These are phyloP conservation scores for Drosophila nebulosa DNA, from an alignment of 1,140 invertebrate genomes.

Conservation along the genomic window DNA sequence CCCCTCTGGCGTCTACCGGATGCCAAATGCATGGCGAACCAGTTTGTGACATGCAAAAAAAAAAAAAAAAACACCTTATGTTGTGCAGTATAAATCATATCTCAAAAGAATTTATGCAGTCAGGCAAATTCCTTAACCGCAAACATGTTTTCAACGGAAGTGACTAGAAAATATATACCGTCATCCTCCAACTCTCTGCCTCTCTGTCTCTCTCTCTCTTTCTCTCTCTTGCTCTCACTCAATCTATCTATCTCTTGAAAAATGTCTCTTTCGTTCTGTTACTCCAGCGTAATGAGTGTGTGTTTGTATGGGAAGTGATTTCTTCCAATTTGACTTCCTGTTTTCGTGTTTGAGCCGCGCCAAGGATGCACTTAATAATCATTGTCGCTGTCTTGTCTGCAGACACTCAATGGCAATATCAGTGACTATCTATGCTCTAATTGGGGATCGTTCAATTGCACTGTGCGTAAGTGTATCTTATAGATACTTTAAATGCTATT, in stretches of 20 bases:
- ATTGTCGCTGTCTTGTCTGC: not conserved
- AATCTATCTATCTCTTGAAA: not conserved
- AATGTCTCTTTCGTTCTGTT: not conserved
- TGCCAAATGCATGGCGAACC: constrained; percentile 4
- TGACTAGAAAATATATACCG: constrained; percentile 1
- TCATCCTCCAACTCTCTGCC: not conserved
- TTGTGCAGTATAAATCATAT: constrained; percentile 7
- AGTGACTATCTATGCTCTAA: not conserved
- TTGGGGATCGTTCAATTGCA: not conserved
- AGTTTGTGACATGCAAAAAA: constrained; percentile 13
- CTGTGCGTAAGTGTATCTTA: not conserved
- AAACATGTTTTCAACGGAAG: constrained; percentile 12
- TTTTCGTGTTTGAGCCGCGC: not conserved
- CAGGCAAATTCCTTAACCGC: constrained; percentile 11
- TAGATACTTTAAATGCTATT: not conserved
- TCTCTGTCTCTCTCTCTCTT: not conserved
- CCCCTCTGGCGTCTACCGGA: not conserved
- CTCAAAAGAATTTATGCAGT: constrained; percentile 9
- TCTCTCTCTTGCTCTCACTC: not conserved
- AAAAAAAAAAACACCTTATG: not conserved
- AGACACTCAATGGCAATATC: not conserved
- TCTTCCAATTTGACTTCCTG: constrained; percentile 14
- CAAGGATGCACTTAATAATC: constrained; percentile 13
- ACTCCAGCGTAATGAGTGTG: not conserved
- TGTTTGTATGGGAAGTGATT: constrained; percentile 4